Conservation (phyloP, 2,888 invertebrate species). For the Coenonympha arcania region DNA sequence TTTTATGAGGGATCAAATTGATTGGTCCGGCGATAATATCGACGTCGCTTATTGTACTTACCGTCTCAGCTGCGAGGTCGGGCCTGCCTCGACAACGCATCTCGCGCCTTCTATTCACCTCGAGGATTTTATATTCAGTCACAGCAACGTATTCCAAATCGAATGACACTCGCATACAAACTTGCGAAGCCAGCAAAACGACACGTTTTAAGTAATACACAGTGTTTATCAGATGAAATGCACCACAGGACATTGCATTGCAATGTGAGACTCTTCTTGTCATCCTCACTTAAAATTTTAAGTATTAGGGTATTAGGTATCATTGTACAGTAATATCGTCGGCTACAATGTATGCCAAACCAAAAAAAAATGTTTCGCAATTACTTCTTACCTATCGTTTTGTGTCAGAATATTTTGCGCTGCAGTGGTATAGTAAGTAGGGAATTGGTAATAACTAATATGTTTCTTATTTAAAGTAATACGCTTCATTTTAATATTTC, state of each 20-base stretch:
- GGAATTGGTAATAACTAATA: too few relatives aligned
- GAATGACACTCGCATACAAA: background rate
- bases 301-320: too few relatives aligned
- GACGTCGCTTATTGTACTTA: conserved; percentile 53
- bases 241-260: too few relatives aligned
- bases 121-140: background rate
- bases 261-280: too few relatives aligned
- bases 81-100: conserved; percentile 31
- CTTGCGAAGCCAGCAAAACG: background rate
- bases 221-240: background rate
- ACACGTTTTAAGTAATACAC: background rate
- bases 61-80: conserved; percentile 13
- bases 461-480: too few relatives aligned
- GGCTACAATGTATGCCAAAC: too few relatives aligned
- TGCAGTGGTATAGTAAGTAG: background rate
- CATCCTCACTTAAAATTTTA: too few relatives aligned
- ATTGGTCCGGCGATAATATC: conserved; percentile 72
- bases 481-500: background rate
- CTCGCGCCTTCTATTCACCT: conserved; percentile 47
- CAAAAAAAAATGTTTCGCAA: too few relatives aligned
- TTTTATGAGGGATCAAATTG: conserved; percentile 74
- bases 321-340: too few relatives aligned
- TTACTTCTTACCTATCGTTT: too few relatives aligned
- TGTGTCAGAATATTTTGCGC: too few relatives aligned
- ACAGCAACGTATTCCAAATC: background rate